Evolutionary conservation across 2,113 vertebrate genomes (phyloP), one percentile per base, ranked within the genome.

Genomic region (Chloropsis cyanopogon): DNA sequence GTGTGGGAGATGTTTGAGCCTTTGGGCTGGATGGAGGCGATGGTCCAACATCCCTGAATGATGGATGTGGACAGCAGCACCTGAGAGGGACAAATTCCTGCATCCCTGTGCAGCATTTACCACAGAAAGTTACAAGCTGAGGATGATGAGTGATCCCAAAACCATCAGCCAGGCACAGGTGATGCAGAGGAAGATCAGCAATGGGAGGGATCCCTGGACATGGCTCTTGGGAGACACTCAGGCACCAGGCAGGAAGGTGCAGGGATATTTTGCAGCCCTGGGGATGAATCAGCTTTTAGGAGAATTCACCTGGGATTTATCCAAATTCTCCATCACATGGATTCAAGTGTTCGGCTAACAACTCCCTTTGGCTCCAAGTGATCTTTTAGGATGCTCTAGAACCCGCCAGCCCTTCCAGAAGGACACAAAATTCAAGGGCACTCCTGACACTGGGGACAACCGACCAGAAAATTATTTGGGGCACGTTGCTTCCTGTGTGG

Each of bases 301-400:
- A 93, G 14, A 65, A 80, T 65, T 69, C 46, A 81, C 33, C 83
- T 83, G 72, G 83, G 68, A 57, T 86, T 81, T 72, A 65, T 69
- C 50, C 71, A 88, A 60, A 20, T 69, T 77, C 46, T 61, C 59
- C 64, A 81, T 39, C 64, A 57, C 29, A 9, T 11, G 54, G 31
- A 54, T 35, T 53, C 60, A 26, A 46, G 46, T 17, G 31, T 80
- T 60, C 68, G 72, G 59, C 60, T 72, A 37, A 79, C 64, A 86
- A 25, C 12, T 49, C 63, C 41, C 35, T 72, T 68, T 35, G 60
- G 60, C 50, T 70, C 31, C 49, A 85, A 54, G 5, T 24, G 66
- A 42, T 39, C 52, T 12, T 83, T 56, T 17, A 63, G 79, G 71
- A 56, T 57, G 71, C 50, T 86, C 49, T 39, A 56, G 76, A 46